Conservation (phyloP, 2,888 invertebrate genomes). For the Oeneis ivallda region DNA sequence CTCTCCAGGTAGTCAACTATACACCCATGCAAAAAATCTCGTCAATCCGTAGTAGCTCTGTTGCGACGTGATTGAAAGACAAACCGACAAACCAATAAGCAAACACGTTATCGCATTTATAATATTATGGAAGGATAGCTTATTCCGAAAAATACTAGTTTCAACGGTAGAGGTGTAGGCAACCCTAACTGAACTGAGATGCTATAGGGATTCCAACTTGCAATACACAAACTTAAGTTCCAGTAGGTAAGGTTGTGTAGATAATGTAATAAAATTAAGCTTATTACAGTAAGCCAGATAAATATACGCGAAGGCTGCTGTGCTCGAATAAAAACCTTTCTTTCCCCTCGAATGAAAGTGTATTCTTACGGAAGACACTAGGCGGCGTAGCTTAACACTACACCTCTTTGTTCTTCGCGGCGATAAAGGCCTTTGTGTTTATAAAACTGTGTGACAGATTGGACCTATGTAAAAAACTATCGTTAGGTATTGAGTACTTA, state of each 20-base stretch:
- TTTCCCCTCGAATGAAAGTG: conserved; percentile 26
- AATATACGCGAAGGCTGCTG: conserved; percentile 38
- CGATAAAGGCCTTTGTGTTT: conserved; percentile 20
- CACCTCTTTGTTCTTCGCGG: conserved; percentile 8
- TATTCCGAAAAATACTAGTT: too few relatives aligned
- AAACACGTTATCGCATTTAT: too few relatives aligned
- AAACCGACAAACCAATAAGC: too few relatives aligned
- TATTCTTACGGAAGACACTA: conserved; percentile 26
- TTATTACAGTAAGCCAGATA: conserved; percentile 41
- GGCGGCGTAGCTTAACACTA: conserved; percentile 10
- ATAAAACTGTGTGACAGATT: conserved; percentile 19
- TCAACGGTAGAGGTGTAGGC: too few relatives aligned
- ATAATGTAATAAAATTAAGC: conserved; percentile 42
- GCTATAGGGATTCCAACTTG: conserved; percentile 36
- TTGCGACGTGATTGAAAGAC: too few relatives aligned
- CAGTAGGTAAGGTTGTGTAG: conserved; percentile 34
- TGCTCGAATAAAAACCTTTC: conserved; percentile 23
- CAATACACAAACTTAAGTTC: conserved; percentile 24
- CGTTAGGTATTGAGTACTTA: not conserved
- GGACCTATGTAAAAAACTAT: conserved; percentile 9
- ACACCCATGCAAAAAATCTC: too few relatives aligned
- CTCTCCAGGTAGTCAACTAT: too few relatives aligned
- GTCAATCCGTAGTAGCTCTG: too few relatives aligned
- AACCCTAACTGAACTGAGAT: not conserved
- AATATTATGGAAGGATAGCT: too few relatives aligned